Percentiles rank a stretch among this genome's conserved stretches.
Conservation (phyloP, 2,888 invertebrate genomes). For the Drosophila kanekoi region DNA sequence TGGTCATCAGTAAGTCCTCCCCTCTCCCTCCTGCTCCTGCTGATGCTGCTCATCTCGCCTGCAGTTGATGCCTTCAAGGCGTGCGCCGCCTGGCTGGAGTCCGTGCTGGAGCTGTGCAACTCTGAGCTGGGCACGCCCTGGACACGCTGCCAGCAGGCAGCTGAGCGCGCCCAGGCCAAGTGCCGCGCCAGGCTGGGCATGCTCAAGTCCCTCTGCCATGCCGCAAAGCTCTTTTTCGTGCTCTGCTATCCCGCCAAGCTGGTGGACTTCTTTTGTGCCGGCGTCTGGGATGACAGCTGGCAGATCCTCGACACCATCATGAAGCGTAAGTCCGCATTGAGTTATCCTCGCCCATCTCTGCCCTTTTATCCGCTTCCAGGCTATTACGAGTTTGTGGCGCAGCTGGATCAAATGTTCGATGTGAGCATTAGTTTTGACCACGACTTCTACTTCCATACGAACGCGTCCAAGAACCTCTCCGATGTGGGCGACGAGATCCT, state of each 20-base stretch:
- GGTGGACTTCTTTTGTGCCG: conserved; percentile 88
- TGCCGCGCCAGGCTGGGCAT: conserved; percentile 87
- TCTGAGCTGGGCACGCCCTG: conserved; percentile 91
- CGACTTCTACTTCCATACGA: conserved; percentile 87
- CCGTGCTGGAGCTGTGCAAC: conserved; percentile 90
- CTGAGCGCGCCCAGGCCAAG: conserved; percentile 88
- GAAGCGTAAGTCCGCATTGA: conserved; percentile 86
- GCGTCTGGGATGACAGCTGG: conserved; percentile 88
- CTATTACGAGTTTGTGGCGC: conserved; percentile 86
- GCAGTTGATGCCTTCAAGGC: conserved; percentile 89
- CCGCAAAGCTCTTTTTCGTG: conserved; percentile 86
- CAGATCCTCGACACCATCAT: conserved; percentile 87
- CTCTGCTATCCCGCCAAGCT: conserved; percentile 89
- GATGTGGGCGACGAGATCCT: conserved; percentile 87
- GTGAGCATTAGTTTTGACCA: conserved; percentile 88
- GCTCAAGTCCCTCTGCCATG: conserved; percentile 86
- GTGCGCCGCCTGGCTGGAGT: conserved; percentile 90
- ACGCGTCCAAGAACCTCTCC: conserved; percentile 86
- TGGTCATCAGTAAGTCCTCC: conserved; percentile 87
- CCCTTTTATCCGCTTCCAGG: conserved; percentile 83
- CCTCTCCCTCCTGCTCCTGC: neutral
- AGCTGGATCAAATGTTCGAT: conserved; percentile 88
- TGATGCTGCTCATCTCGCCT: conserved; percentile 39
- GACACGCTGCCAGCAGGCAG: conserved; percentile 88
- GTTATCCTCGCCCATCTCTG: neutral